Evolutionary conservation across 1,140 invertebrate genomes (phyloP).

Genomic region (Acromyrmex heyeri): DNA sequence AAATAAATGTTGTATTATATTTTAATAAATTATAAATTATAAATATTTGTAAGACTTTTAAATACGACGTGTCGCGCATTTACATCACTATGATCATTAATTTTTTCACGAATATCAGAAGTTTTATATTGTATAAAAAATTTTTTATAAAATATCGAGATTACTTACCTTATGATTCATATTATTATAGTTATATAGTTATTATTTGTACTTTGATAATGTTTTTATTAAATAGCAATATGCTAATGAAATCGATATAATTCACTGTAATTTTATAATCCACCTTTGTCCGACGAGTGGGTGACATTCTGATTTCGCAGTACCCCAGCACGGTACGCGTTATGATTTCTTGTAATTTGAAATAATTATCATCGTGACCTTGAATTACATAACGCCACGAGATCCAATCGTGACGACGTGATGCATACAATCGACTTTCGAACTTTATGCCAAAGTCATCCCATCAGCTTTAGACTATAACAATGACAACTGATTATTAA

Average conservation of each 20-base stretch:
- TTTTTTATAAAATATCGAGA: background rate
- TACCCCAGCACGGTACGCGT: background rate
- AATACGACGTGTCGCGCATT: background rate
- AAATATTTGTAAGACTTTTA: background rate
- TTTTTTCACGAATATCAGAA: background rate
- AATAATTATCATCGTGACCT: conserved; percentile 36
- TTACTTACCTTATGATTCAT: no score
- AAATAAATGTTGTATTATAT: background rate
- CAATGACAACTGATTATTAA: background rate
- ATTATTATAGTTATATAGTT: background rate
- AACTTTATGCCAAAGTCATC: conserved; percentile 51
- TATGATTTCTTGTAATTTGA: conserved; percentile 29
- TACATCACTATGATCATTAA: background rate
- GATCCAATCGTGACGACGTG: conserved; percentile 33
- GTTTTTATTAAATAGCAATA: background rate
- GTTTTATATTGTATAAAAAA: no score
- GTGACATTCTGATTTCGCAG: conserved; percentile 3
- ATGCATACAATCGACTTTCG: conserved; percentile 26
- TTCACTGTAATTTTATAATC: background rate
- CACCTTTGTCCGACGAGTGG: background rate
- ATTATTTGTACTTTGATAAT: background rate
- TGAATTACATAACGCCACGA: conserved; percentile 53
- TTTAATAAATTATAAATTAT: background rate
- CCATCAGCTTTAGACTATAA: background rate
- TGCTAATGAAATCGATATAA: background rate